A percentile compares a stretch with the other conserved stretches of the same genome.
These are phyloP conservation scores for Sterna hirundo DNA, from an alignment of 2,113 vertebrate genomes.

Conservation along the genomic window DNA sequence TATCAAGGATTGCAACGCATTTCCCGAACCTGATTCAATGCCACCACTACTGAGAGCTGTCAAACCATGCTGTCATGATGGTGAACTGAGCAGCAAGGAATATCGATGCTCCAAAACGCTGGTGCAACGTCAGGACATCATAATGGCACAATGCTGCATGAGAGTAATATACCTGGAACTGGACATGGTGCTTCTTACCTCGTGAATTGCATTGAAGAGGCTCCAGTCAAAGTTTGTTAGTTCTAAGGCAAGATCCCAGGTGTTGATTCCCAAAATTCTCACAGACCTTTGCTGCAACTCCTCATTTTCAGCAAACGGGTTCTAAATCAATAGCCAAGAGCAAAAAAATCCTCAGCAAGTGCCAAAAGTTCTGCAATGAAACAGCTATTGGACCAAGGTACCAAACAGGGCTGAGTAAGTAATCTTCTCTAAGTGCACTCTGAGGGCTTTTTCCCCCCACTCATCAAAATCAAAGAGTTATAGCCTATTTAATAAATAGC, in stretches of 20 bases:
- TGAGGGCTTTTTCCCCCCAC: not conserved
- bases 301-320: constrained; percentile 85
- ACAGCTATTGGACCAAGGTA: not conserved
- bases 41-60: not conserved
- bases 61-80: not conserved
- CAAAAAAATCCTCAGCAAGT: constrained; percentile 36
- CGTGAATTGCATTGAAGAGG: constrained; percentile 91
- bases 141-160: not conserved
- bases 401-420: constrained; percentile 12
- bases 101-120: not conserved
- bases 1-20: not conserved
- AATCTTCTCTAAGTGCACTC: constrained; percentile 62
- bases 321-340: constrained; percentile 74
- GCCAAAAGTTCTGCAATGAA: not conserved
- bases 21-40: not conserved
- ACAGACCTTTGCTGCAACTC: constrained; percentile 86
- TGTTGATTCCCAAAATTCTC: constrained; percentile 92
- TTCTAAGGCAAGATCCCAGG: constrained; percentile 93
- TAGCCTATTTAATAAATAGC: constrained; percentile 60
- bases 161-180: not conserved
- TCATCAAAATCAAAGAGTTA: constrained; percentile 61
- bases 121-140: not conserved
- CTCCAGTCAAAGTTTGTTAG: constrained; percentile 94
- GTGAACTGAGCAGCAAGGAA: not conserved
- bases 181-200: constrained; percentile 75